phyloP scores from a whole-genome alignment of 2,113 vertebrate species.

The Phoenicopterus ruber region DNA sequence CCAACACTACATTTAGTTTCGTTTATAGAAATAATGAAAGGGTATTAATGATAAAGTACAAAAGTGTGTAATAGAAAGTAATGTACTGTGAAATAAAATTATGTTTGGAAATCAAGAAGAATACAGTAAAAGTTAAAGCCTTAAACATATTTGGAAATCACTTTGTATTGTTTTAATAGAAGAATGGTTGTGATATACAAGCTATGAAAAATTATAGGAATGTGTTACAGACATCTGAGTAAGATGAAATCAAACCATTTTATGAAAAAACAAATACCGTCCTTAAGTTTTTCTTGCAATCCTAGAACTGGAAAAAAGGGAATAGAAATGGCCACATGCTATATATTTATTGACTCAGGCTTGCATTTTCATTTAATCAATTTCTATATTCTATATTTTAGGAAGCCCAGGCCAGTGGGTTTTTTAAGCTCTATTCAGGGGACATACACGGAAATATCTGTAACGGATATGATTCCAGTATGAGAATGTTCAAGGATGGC shows the following conservation, averaged over 20 bases:
- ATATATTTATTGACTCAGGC: neutral
- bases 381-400: neutral
- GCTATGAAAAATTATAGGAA: slow-evolving; percentile 13
- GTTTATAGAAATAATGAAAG: slow-evolving; percentile 61
- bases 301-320: neutral
- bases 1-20: slow-evolving; percentile 52
- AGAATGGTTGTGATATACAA: neutral
- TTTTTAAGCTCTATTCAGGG: neutral
- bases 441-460: neutral
- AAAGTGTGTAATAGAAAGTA: slow-evolving; percentile 68
- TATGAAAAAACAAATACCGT: neutral
- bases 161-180: slow-evolving; percentile 24
- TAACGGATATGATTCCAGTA: neutral
- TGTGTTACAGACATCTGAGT: neutral
- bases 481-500: neutral
- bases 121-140: slow-evolving; percentile 13
- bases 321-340: neutral
- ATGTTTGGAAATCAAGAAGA: slow-evolving; percentile 50
- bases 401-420: neutral
- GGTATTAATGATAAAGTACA: slow-evolving; percentile 64
- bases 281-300: neutral
- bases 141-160: slow-evolving; percentile 37
- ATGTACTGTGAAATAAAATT: slow-evolving; percentile 73
- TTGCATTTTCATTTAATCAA: neutral
- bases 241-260: slow-evolving; percentile 5